Percentiles rank a stretch among this genome's conserved stretches.
phyloP scores from a whole-genome alignment of 2,888 invertebrate species.

The Heteromurus nitidus region DNA sequence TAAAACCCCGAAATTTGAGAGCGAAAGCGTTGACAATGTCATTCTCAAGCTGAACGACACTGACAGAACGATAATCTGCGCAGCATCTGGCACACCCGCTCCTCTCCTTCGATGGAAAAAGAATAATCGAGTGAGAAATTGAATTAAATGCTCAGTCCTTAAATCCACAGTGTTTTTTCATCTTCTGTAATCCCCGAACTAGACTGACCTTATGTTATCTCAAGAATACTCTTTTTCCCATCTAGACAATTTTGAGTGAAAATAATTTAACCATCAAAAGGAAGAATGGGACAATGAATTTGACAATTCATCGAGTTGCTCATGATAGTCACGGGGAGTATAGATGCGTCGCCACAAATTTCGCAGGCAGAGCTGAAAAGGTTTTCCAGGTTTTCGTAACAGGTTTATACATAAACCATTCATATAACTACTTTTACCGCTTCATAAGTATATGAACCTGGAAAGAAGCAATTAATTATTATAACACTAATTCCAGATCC shows the following conservation, averaged over 20 bases:
- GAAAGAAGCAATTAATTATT: too few relatives aligned
- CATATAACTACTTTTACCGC: too few relatives aligned
- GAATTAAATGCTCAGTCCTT: too few relatives aligned
- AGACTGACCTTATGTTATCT: not conserved
- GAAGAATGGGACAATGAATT: conserved; percentile 64
- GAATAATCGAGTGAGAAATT: conserved; percentile 72
- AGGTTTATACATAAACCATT: too few relatives aligned
- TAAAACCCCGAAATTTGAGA: conserved; percentile 57
- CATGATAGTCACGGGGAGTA: conserved; percentile 71
- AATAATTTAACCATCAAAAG: conserved; percentile 59
- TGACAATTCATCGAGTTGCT: conserved; percentile 70
- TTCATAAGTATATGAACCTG: not conserved
- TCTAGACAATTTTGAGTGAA: conserved; percentile 59
- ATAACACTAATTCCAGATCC: conserved; percentile 50
- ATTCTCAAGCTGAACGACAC: conserved; percentile 68
- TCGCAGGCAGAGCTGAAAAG: conserved; percentile 68
- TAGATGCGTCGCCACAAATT: conserved; percentile 68
- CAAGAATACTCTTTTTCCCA: conserved; percentile 3
- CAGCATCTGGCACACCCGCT: conserved; percentile 52
- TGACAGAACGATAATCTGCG: conserved; percentile 63
- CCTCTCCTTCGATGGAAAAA: conserved; percentile 71
- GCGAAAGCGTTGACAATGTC: conserved; percentile 55
- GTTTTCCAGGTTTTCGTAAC: conserved; percentile 62
- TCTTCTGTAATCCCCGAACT: too few relatives aligned
- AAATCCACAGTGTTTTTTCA: not conserved